Percentiles rank a stretch among this genome's conserved stretches.
These are phyloP conservation scores for Catharus ustulatus DNA, from an alignment of 2,797 vertebrate genomes.

Conservation along the genomic window DNA sequence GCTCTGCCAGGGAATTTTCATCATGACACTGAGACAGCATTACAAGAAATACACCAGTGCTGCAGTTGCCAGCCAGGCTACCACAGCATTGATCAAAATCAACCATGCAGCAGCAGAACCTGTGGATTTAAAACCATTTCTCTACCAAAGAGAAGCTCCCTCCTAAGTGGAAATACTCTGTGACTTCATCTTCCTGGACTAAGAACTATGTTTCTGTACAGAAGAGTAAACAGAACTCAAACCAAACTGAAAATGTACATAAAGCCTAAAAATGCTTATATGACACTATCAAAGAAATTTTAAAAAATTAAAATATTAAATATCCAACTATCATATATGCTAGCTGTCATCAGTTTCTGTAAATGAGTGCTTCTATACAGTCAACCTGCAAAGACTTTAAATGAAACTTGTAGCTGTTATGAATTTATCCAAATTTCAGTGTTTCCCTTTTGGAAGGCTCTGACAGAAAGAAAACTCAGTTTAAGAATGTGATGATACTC, in stretches of 20 bases:
- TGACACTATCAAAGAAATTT: not conserved
- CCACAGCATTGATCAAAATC: not conserved
- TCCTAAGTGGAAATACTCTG: not conserved
- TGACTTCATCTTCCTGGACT: not conserved
- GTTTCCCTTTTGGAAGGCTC: not conserved
- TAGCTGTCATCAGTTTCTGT: not conserved
- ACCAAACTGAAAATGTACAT: rapidly evolving
- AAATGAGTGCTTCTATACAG: not conserved
- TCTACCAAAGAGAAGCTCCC: not conserved
- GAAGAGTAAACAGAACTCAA: not conserved
- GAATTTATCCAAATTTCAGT: not conserved
- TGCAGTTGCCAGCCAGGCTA: not conserved
- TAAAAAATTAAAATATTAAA: not conserved
- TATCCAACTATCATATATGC: not conserved
- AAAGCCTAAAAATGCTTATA: not conserved
- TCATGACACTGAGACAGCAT: not conserved
- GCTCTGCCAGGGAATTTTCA: not conserved
- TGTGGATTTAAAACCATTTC: not conserved
- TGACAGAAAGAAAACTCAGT: not conserved
- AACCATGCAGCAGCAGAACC: not conserved
- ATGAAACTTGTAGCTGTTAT: not conserved
- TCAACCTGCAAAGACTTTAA: not conserved
- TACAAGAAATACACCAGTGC: not conserved
- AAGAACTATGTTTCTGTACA: not conserved
- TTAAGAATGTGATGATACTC: not conserved